Evolutionary conservation across 2,797 vertebrate genomes (phyloP).

Genomic region (Delichon dasypus): DNA sequence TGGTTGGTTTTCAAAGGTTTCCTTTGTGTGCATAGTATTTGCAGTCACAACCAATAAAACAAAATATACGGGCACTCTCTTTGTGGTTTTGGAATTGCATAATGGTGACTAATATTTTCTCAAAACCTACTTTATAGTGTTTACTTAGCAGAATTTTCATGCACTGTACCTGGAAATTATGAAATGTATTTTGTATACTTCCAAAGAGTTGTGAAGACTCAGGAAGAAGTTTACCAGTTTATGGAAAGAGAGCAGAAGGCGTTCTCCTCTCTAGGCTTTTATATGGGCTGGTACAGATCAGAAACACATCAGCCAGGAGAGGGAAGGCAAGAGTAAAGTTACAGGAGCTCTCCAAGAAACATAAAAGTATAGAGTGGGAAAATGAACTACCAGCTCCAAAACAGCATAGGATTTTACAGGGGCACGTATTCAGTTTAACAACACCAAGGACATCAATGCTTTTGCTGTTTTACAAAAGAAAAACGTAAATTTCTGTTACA

Average conservation of each 20-base stretch:
- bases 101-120: conserved; percentile 60
- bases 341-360: neutral
- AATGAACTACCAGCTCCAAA: neutral
- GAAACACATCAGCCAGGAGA: neutral
- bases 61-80: conserved; percentile 58
- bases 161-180: conserved; percentile 57
- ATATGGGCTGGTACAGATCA: conserved; percentile 1
- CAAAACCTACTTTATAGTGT: conserved; percentile 57
- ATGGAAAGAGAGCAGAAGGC: neutral
- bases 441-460: neutral
- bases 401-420: neutral
- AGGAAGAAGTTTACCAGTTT: conserved; percentile 47
- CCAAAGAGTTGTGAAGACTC: conserved; percentile 14
- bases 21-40: conserved; percentile 49
- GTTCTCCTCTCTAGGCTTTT: conserved; percentile 20
- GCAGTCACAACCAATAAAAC: conserved; percentile 64
- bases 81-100: conserved; percentile 59
- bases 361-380: neutral
- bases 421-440: neutral
- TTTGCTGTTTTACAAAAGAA: neutral
- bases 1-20: conserved; percentile 64
- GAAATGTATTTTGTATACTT: conserved; percentile 57
- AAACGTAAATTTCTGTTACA: neutral
- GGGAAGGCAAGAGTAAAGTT: neutral
- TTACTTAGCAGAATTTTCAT: conserved; percentile 62